phyloP scores from a whole-genome alignment of 2,113 vertebrate genomes.

The Mus spicilegus region DNA sequence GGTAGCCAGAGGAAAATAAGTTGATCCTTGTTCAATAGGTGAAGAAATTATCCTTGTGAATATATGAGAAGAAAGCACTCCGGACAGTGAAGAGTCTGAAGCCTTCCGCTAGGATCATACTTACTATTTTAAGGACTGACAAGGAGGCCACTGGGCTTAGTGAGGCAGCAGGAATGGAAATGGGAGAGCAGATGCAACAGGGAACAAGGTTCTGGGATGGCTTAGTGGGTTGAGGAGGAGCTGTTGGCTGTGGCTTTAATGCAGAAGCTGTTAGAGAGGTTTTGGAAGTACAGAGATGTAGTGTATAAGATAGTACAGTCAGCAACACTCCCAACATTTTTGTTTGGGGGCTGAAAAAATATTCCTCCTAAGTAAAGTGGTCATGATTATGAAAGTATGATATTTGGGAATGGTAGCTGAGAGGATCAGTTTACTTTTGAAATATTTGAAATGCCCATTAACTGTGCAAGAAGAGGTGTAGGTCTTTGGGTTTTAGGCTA shows the following conservation, averaged over 20 bases:
- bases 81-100: not conserved
- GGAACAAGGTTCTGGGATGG: not conserved
- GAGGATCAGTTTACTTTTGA: not conserved
- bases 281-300: not conserved
- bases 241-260: not conserved
- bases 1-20: not conserved
- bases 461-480: not conserved
- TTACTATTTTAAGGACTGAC: not conserved
- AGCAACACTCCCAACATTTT: not conserved
- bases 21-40: not conserved
- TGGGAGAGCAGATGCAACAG: not conserved
- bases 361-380: not conserved
- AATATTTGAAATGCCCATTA: not conserved
- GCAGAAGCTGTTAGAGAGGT: not conserved
- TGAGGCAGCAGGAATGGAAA: not conserved
- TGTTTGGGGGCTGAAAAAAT: not conserved
- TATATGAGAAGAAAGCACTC: not conserved
- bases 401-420: not conserved
- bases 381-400: not conserved
- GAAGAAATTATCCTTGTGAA: not conserved
- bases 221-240: not conserved
- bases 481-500: not conserved
- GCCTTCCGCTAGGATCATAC: too few relatives aligned
- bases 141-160: not conserved
- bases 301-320: not conserved